Evolutionary conservation across 2,888 invertebrate species (phyloP).

Genomic region (Sipha maydis): DNA sequence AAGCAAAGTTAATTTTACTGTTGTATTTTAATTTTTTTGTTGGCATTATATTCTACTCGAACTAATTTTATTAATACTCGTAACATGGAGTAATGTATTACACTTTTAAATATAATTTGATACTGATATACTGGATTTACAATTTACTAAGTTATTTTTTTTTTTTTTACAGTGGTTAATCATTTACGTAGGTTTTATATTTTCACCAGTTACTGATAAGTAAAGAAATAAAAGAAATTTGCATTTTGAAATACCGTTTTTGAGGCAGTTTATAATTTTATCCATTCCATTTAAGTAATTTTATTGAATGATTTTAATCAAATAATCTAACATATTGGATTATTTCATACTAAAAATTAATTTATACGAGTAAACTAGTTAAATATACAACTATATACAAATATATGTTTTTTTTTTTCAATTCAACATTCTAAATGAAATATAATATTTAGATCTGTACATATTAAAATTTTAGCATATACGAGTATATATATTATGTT

Average conservation of each 20-base stretch:
- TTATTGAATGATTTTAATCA: neutral
- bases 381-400: too few species aligned
- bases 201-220: neutral
- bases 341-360: too few species aligned
- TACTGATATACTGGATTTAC: neutral
- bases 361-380: too few species aligned
- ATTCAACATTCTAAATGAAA: too few species aligned
- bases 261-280: neutral
- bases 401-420: too few species aligned
- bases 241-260: neutral
- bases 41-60: neutral
- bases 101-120: neutral
- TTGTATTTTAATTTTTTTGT: neutral
- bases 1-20: neutral
- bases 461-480: too few species aligned
- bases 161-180: neutral
- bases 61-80: neutral
- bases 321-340: too few species aligned
- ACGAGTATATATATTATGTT: too few species aligned
- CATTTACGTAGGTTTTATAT: neutral
- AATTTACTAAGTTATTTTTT: neutral
- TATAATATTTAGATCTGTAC: too few species aligned
- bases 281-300: neutral
- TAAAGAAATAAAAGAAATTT: neutral
- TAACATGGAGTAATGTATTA: neutral